Conservation (phyloP, 2,113 vertebrate genomes). For the Ciconia stormi region DNA sequence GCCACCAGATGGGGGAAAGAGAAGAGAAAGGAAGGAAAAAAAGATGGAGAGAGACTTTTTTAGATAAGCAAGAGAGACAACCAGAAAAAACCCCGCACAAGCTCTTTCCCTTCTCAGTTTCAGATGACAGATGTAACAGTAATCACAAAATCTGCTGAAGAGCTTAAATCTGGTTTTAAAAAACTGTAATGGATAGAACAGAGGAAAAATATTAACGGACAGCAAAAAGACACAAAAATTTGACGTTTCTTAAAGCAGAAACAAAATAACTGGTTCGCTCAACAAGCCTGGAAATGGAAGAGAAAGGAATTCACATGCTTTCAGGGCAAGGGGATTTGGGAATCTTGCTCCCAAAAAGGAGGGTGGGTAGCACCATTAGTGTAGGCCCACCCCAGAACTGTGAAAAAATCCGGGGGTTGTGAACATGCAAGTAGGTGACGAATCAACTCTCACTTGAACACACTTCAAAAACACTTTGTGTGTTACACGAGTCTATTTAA, state of each 20-base stretch:
- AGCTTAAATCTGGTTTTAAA: background rate
- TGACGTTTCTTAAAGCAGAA: background rate
- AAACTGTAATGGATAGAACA: background rate
- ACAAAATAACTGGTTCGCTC: background rate
- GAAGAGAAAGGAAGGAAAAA: background rate
- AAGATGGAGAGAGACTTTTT: background rate
- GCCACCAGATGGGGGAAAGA: background rate
- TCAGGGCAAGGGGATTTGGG: background rate
- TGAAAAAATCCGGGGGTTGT: background rate
- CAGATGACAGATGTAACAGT: background rate
- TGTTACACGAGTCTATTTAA: constrained; percentile 2
- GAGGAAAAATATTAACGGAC: background rate
- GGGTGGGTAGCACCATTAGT: background rate
- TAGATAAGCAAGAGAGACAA: background rate
- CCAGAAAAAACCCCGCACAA: background rate
- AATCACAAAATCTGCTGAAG: background rate
- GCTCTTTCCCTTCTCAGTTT: background rate
- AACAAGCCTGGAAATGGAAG: background rate
- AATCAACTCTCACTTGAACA: background rate
- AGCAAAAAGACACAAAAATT: background rate
- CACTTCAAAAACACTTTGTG: background rate
- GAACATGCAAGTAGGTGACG: background rate
- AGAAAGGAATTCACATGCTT: background rate
- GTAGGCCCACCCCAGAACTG: background rate
- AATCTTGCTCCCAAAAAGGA: background rate